Conservation (phyloP, 2,888 invertebrate species). For the Xestobium rufovillosum region DNA sequence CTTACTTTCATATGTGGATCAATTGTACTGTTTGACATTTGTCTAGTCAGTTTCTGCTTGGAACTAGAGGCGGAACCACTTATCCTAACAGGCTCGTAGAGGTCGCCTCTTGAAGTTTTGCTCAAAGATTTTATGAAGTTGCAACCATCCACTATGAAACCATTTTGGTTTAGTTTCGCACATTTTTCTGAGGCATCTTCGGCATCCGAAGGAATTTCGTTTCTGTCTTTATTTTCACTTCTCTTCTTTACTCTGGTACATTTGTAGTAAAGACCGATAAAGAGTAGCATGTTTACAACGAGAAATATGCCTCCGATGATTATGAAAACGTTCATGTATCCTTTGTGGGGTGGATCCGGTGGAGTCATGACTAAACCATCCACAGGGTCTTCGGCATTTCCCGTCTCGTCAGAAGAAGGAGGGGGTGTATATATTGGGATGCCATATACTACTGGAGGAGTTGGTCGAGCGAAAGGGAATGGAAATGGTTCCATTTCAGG, state of each 20-base stretch:
- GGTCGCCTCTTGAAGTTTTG: constrained; percentile 45
- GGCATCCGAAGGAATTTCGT: constrained; percentile 43
- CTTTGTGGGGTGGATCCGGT: constrained; percentile 37
- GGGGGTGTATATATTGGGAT: constrained; percentile 21
- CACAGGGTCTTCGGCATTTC: constrained; percentile 19
- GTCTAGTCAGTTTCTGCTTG: constrained; percentile 59
- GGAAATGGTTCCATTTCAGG: constrained; percentile 29
- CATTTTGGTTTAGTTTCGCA: constrained; percentile 43
- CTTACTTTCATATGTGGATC: constrained; percentile 81
- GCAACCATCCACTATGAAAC: constrained; percentile 44
- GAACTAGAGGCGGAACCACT: constrained; percentile 48
- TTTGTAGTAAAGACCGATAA: constrained; percentile 60
- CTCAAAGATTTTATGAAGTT: constrained; percentile 52
- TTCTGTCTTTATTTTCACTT: constrained; percentile 41
- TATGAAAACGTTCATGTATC: constrained; percentile 51
- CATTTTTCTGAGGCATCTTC: constrained; percentile 31
- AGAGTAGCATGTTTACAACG: constrained; percentile 63
- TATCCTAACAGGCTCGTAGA: constrained; percentile 48
- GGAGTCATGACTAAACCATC: constrained; percentile 40
- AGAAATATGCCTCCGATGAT: constrained; percentile 64
- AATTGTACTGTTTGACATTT: constrained; percentile 71
- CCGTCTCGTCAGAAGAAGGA: constrained; percentile 24
- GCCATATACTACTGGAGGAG: too few relatives aligned
- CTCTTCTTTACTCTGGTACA: constrained; percentile 50
- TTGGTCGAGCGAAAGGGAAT: constrained; percentile 20